Conservation (phyloP, 2,888 invertebrate genomes). For the Ceramica pisi region DNA sequence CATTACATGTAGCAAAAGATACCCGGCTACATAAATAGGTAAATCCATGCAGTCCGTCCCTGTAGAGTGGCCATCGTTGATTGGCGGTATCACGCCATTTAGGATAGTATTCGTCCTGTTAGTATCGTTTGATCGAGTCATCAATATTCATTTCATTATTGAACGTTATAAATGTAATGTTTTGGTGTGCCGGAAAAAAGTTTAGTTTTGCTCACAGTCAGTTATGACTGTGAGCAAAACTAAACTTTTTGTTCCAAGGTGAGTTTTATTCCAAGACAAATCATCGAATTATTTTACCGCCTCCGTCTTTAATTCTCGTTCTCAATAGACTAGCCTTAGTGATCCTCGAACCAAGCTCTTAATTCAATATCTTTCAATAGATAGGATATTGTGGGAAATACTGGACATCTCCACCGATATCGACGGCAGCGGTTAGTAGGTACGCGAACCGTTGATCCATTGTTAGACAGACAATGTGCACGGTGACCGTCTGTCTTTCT, state of each 20-base stretch:
- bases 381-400: slow-evolving; percentile 11
- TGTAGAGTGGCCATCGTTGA: not conserved
- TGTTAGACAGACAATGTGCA: slow-evolving; percentile 47
- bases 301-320: not conserved
- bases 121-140: slow-evolving; percentile 5
- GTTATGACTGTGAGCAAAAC: no score
- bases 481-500: slow-evolving; percentile 23
- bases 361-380: slow-evolving; percentile 26
- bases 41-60: not conserved
- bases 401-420: slow-evolving; percentile 15
- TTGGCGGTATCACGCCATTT: slow-evolving; percentile 15
- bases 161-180: not conserved
- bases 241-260: no score
- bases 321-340: not conserved
- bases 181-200: slow-evolving; percentile 23
- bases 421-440: slow-evolving; percentile 20
- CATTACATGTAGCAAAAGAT: no score
- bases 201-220: not conserved
- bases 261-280: not conserved
- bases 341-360: slow-evolving; percentile 8
- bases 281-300: not conserved
- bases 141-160: not conserved
- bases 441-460: slow-evolving; percentile 34
- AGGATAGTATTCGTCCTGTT: slow-evolving; percentile 1
- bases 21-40: not conserved